Evolutionary conservation across 1,140 invertebrate species (phyloP), one percentile per base, ranked within the genome.

Genomic region (Zophobas morio): DNA sequence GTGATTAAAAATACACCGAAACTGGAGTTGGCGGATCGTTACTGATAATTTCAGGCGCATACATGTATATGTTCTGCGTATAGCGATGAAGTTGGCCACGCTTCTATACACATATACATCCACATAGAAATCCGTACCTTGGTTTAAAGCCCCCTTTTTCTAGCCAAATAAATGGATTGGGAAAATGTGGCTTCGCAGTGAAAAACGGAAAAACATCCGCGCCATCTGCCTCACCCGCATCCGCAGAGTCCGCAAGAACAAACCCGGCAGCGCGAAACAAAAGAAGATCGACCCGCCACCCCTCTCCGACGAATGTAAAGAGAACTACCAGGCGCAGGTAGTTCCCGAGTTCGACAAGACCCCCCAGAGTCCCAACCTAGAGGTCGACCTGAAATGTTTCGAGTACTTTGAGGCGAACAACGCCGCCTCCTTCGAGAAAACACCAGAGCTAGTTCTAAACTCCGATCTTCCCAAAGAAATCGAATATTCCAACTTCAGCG

Each of bases 111-210:
- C 20, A 20, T 20, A 20, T 20, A 20, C 20, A 20, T 20, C 20
- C 20, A 20, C 20, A 20, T 20, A 20, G 20, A 20, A 20, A 20
- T 20, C 20, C 20, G 20, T 20, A 20, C 20, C 20, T 20, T 20
- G 20, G 20, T 20, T 20, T 20, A 20, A 20, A 20, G 20, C 20
- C 20, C 20, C 20, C 20, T 20, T 20, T 20, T 20, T 1, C 2
- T 66, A 70, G 36, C 37, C 35, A 36, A 39, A 37, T 74, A 74
- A 63, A 78, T 80, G 81, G 81, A 56, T 77, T 66, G 33, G 63
- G 54, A 82, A 49, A 63, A 86, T 86, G 85, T 85, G 84, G 84
- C 72, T 86, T 4, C 78, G 85, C 36, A 86, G 85, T 70, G 84
- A 85, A 57, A 85, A 82, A 78, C 74, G 82, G 37, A 80, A 76